Base-by-base conservation (phyloP, 2,113 vertebrate species). In the Paraplagusia blochii region DNA sequence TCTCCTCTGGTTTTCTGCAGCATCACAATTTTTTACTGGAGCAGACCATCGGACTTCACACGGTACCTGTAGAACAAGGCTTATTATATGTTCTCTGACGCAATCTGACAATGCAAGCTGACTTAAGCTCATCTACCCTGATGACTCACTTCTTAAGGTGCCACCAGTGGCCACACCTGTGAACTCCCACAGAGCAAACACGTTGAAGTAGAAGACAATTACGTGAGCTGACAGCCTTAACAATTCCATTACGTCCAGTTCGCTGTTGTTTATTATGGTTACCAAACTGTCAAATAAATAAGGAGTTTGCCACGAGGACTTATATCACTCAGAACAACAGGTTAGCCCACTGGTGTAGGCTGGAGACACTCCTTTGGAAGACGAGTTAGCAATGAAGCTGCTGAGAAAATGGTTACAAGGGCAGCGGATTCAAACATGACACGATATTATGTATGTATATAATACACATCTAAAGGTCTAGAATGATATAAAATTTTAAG, bases 101-200 rank as follows among this genome's bases (percentile, higher is more conserved):
- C 12, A 40, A 15, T 55, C 35, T 1, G 14, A 61, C 61, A 64
- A 11, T 51, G 48, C 19, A 12, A 11, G 22, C 42, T 68, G 1
- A 55, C 53, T 29, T 40, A 7, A 1, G 18, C 11, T n/a, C 15
- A 13, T 49, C 45, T 2, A 29, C 15, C 18, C 5, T 13, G 38
- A 45, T 82, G 84, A 81, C 60, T 84, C 75, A 82, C 61, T 62
- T 73, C 33, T 7, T 1, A 44, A 60, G 44, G 65, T 61, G 63
- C 51, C 15, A 49, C 55, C 54, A 14, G 10, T 12, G 58, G 63
- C 70, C 80, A 76, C 82, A 64, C 81, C 76, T 76, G 72, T 16
- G 1, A 44, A 76, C 74, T 74, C 64, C 74, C 79, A 69, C 54
- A 76, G 55, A 66, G 44, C 39, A 79, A 81, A 70, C 42, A 82